Percentiles rank a stretch among this genome's conserved stretches.
phyloP scores from a whole-genome alignment of 2,888 invertebrate species.

The Lasioglossum leucozonium region DNA sequence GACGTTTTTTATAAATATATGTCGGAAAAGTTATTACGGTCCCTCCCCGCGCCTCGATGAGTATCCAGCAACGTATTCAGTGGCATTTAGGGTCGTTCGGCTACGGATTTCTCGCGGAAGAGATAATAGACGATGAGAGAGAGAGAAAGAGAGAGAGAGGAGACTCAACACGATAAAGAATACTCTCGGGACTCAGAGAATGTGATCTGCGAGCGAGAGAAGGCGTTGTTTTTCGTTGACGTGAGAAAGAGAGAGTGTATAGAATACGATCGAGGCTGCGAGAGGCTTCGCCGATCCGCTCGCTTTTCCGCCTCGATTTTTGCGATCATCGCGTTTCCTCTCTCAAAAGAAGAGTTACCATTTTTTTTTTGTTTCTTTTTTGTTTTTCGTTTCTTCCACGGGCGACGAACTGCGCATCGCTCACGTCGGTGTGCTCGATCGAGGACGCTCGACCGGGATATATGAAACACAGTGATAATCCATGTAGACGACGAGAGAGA shows the following conservation, averaged over 20 bases:
- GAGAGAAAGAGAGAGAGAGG: too few species aligned
- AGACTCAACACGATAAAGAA: background rate
- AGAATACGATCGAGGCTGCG: background rate
- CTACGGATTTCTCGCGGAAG: constrained; percentile 12
- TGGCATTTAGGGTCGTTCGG: constrained; percentile 17
- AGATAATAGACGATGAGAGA: background rate
- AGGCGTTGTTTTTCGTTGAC: background rate
- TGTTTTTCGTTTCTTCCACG: background rate
- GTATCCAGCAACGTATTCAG: background rate
- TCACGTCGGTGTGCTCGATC: background rate
- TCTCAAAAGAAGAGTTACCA: background rate
- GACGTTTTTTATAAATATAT: constrained; percentile 41
- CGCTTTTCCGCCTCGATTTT: background rate
- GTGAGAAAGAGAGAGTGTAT: background rate
- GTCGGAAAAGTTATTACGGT: background rate
- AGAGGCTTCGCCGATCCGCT: background rate
- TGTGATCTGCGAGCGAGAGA: background rate
- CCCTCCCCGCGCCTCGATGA: background rate
- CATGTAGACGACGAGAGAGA: background rate
- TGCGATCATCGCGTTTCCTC: background rate
- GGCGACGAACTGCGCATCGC: background rate
- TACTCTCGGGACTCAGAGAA: background rate
- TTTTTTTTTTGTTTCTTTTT: too few species aligned
- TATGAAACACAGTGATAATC: constrained; percentile 11
- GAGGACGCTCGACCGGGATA: background rate